Conservation (phyloP, 2,797 vertebrate species). For the Sciaenops ocellatus region DNA sequence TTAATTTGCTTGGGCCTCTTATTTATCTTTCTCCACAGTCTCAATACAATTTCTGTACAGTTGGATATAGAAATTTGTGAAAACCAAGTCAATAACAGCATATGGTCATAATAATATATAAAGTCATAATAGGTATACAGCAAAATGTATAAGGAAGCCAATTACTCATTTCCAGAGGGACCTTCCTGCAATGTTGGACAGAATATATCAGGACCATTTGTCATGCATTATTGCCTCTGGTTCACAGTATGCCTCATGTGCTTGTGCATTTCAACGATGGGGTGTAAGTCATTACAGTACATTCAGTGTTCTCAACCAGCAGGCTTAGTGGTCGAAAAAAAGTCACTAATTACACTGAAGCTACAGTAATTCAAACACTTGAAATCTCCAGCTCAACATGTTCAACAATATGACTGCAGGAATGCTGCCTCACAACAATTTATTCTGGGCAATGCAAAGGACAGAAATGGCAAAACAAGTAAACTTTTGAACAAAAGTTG, state of each 20-base stretch:
- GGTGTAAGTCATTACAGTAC: constrained; percentile 18
- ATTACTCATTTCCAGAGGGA: constrained; percentile 44
- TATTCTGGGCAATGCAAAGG: not conserved
- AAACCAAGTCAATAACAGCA: constrained; percentile 15
- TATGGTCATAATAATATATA: constrained; percentile 20
- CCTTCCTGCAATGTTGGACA: constrained; percentile 11
- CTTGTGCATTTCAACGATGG: constrained; percentile 33
- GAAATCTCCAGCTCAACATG: constrained; percentile 1
- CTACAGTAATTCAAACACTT: constrained; percentile 28
- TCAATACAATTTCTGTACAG: not conserved
- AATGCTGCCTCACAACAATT: constrained; percentile 1
- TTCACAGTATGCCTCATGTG: constrained; percentile 43
- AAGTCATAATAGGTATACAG: constrained; percentile 16
- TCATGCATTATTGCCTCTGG: constrained; percentile 37
- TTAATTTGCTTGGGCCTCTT: constrained; percentile 22
- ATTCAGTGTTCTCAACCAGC: constrained; percentile 29
- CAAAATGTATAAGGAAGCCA: constrained; percentile 33
- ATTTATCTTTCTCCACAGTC: constrained; percentile 3
- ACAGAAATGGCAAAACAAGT: constrained; percentile 3
- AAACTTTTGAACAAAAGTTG: not conserved
- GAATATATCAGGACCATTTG: constrained; percentile 36
- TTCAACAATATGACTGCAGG: constrained; percentile 6
- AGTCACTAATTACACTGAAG: constrained; percentile 34
- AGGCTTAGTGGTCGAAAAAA: constrained; percentile 14
- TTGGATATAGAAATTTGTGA: constrained; percentile 6